Base-by-base conservation (phyloP, 1,140 invertebrate genomes). In the Drosophila nasuta region DNA sequence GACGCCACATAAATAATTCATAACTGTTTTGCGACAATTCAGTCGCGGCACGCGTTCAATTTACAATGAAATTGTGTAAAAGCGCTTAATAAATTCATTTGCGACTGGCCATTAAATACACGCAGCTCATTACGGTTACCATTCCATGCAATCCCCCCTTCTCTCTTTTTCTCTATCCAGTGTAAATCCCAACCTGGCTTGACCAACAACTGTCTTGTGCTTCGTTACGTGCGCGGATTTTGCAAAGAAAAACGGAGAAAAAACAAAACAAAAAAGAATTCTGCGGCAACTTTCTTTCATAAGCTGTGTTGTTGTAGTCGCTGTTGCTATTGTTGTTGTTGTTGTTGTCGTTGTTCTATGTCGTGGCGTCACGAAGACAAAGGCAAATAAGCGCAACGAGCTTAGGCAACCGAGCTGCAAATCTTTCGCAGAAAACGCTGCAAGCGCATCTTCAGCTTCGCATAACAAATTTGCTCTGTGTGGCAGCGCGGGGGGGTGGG, bases 21-120 rank as follows among this genome's bases (percentile, higher is more conserved):
- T 89, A 89, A 89, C 85, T 89, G 85, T 89, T 89, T 88, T 89
- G 85, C 85, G 85, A 89, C 85, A 89, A 89, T 89, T 89, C 78
- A 89, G 81, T 77, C 81, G 81, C 83, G 77, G 85, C 85, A 89
- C 81, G 85, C 85, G 85, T 76, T 77, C 88, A 78, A 81, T 86
- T 89, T 89, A 85, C 86, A 89, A 89, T 89, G 75, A 89, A 89
- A 88, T 85, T 90, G 81, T 90, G 85, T 89, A 89, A 89, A 89
- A 82, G 75, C 77, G 85, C 85, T 89, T 90, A 89, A 89, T 89
- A 89, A 89, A 89, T 89, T 81, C 85, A 89, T 89, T 89, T 89
- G 75, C 67, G 70, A 75, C 77, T 63, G 75, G 56, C 57, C 81
- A 89, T 90, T 89, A 81, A 79, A 81, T 76, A 59, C 78, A 85